These are phyloP conservation scores for Mormyrus iriodes DNA, from an alignment of 2,113 vertebrate genomes.

Conservation along the genomic window DNA sequence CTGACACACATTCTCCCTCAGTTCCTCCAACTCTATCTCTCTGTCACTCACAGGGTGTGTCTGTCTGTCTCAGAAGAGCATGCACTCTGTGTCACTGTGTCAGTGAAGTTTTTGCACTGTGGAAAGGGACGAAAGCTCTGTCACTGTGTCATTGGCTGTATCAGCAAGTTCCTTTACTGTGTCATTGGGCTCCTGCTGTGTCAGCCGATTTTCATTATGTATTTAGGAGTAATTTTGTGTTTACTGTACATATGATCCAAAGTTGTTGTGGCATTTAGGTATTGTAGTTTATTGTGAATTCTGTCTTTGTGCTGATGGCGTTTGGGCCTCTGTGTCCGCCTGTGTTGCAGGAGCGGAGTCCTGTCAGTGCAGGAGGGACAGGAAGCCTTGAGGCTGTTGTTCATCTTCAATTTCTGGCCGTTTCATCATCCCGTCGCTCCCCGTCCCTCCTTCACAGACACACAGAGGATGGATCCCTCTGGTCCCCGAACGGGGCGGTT, in stretches of 20 bases:
- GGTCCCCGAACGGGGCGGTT: neutral
- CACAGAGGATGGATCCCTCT: neutral
- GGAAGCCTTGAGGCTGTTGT: neutral
- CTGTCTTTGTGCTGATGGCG: neutral
- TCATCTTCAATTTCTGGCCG: conserved; percentile 14
- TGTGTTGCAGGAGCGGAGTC: neutral
- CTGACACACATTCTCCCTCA: conserved; percentile 42
- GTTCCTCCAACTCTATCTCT: conserved; percentile 8
- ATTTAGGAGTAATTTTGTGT: neutral
- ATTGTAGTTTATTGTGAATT: neutral
- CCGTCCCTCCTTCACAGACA: neutral
- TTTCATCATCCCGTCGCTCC: conserved; percentile 20
- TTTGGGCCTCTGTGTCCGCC: neutral
- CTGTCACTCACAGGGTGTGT: neutral
- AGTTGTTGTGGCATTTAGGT: neutral
- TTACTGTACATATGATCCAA: neutral
- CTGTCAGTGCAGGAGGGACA: neutral
- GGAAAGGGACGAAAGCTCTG: conserved; percentile 2
- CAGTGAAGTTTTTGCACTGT: conserved; percentile 28
- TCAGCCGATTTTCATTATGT: neutral
- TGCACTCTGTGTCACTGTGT: neutral
- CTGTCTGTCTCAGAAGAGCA: conserved; percentile 9
- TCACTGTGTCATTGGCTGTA: neutral
- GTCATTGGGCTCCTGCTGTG: neutral
- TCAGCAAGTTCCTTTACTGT: neutral